A percentile compares a stretch with the other conserved stretches of the same genome.
phyloP scores from a whole-genome alignment of 2,888 invertebrate genomes.

The Leucoma salicis region DNA sequence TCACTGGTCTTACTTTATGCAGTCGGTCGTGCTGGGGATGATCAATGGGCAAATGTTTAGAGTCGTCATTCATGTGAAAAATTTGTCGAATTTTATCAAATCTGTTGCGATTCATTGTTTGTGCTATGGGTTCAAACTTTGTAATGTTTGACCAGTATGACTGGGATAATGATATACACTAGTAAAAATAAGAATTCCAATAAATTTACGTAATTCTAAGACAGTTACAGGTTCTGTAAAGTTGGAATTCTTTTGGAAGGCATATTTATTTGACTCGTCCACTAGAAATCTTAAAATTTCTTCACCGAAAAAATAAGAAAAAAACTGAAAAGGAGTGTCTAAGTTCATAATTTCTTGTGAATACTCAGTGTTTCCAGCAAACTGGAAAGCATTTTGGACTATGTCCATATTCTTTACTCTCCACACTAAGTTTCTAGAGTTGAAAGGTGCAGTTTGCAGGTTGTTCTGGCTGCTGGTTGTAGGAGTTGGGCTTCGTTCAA shows the following conservation, averaged over 20 bases:
- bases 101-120: constrained; percentile 35
- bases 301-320: constrained; percentile 32
- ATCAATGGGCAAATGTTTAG: constrained; percentile 29
- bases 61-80: constrained; percentile 33
- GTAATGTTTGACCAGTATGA: constrained; percentile 31
- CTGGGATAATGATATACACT: constrained; percentile 27
- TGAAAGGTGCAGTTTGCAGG: constrained; percentile 39
- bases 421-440: constrained; percentile 36
- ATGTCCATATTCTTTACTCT: constrained; percentile 43
- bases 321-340: constrained; percentile 40
- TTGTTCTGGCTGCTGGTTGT: constrained; percentile 36
- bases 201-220: constrained; percentile 12
- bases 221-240: constrained; percentile 38
- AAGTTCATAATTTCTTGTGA: constrained; percentile 38
- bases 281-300: constrained; percentile 26
- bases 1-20: constrained; percentile 37
- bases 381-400: constrained; percentile 35
- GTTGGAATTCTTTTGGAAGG: constrained; percentile 35
- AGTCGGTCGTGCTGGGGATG: constrained; percentile 27
- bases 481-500: constrained; percentile 37
- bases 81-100: constrained; percentile 24
- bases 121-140: constrained; percentile 19
- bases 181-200: constrained; percentile 36
- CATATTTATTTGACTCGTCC: constrained; percentile 27
- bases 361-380: constrained; percentile 28